phyloP scores from a whole-genome alignment of 1,140 invertebrate species.

The Anastrepha ludens region DNA sequence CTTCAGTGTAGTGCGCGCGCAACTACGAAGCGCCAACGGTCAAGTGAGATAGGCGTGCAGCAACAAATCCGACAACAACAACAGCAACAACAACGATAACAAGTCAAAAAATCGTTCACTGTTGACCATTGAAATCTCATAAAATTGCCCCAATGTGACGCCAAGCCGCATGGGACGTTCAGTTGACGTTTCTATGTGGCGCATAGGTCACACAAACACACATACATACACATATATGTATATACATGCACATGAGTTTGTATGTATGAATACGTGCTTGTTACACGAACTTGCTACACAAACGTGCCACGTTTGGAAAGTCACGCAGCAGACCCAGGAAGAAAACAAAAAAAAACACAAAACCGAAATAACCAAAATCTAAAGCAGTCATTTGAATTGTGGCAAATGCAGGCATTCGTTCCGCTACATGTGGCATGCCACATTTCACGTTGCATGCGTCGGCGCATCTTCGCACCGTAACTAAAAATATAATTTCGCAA shows the following conservation, averaged over 20 bases:
- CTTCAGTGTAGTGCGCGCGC: background rate
- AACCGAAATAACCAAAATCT: slow-evolving; percentile 22
- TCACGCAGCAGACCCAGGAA: background rate
- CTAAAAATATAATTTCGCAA: slow-evolving; percentile 56
- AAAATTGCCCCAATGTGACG: background rate
- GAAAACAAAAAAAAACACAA: background rate
- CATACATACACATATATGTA: background rate
- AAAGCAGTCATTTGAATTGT: slow-evolving; percentile 31
- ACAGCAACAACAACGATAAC: background rate
- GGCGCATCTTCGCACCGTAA: slow-evolving; percentile 46
- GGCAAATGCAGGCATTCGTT: background rate
- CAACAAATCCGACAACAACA: background rate
- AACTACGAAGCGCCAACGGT: slow-evolving; percentile 52
- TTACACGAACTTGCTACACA: background rate
- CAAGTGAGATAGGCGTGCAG: slow-evolving; percentile 8
- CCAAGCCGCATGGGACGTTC: background rate
- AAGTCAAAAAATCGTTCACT: background rate
- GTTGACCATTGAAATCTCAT: slow-evolving; percentile 50
- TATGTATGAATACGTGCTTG: background rate
- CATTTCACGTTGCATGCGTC: background rate
- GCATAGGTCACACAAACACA: slow-evolving; percentile 28
- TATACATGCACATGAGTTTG: background rate
- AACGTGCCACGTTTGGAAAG: slow-evolving; percentile 9
- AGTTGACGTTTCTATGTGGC: slow-evolving; percentile 35
- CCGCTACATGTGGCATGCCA: background rate